These are phyloP conservation scores for Melanotaenia pygmaea DNA, from an alignment of 2,797 vertebrate genomes.

Conservation along the genomic window DNA sequence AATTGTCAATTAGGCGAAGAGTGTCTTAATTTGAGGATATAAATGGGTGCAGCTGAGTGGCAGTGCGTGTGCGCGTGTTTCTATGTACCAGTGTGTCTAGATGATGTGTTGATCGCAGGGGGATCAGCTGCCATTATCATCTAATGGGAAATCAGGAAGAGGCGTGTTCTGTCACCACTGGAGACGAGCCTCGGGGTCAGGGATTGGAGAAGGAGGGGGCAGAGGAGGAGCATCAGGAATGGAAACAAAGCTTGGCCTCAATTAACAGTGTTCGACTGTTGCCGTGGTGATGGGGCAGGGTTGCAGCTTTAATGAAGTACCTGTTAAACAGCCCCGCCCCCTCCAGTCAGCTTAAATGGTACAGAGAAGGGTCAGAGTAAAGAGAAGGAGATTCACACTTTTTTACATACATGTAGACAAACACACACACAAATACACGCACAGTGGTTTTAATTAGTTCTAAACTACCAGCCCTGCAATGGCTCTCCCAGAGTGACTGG, in stretches of 20 bases:
- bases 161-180: slow-evolving; percentile 76
- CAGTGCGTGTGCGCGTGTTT: slow-evolving; percentile 31
- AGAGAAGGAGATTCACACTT: slow-evolving; percentile 61
- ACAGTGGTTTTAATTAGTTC: slow-evolving; percentile 85
- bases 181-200: slow-evolving; percentile 76
- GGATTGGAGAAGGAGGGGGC: slow-evolving; percentile 75
- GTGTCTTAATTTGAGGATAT: slow-evolving; percentile 88
- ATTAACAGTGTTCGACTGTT: slow-evolving; percentile 83
- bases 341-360: slow-evolving; percentile 80
- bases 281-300: slow-evolving; percentile 80
- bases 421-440: slow-evolving; percentile 51
- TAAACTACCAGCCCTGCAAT: slow-evolving; percentile 79
- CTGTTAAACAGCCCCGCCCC: slow-evolving; percentile 81
- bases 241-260: slow-evolving; percentile 84
- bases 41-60: slow-evolving; percentile 77
- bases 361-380: slow-evolving; percentile 62
- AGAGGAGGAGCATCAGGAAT: slow-evolving; percentile 74
- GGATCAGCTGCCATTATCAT: slow-evolving; percentile 81
- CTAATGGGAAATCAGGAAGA: slow-evolving; percentile 84
- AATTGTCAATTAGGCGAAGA: slow-evolving; percentile 89
- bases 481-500: slow-evolving; percentile 75
- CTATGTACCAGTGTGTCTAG: slow-evolving; percentile 39
- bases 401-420: slow-evolving; percentile 64
- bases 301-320: slow-evolving; percentile 86
- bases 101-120: slow-evolving; percentile 75